Evolutionary conservation across 2,888 invertebrate genomes (phyloP).

Genomic region (Acanthosepion pharaonis): DNA sequence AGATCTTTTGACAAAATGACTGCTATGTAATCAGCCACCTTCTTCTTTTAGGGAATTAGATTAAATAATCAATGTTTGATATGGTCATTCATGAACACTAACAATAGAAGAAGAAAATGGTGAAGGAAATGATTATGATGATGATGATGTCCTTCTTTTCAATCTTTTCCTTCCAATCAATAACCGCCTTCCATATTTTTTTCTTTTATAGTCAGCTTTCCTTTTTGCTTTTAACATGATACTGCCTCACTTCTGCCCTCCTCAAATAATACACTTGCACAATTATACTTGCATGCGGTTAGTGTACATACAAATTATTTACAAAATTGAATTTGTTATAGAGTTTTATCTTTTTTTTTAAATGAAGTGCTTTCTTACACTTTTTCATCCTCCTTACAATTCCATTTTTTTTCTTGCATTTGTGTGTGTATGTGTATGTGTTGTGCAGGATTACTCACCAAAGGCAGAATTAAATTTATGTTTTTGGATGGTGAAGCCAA

Average conservation of each 20-base stretch:
- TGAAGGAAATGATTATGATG: not conserved
- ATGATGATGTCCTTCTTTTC: not conserved
- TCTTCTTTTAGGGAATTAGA: no score
- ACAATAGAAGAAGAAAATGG: no score
- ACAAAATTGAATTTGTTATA: not conserved
- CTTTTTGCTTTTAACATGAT: not conserved
- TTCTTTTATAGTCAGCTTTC: not conserved
- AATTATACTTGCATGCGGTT: not conserved
- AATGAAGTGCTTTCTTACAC: not conserved
- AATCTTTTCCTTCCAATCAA: not conserved
- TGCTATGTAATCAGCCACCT: no score
- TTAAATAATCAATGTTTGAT: no score
- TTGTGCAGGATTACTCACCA: not conserved
- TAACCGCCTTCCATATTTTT: not conserved
- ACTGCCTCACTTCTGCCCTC: not conserved
- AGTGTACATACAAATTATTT: slow-evolving; percentile 22
- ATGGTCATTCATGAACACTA: no score
- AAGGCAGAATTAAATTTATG: not conserved
- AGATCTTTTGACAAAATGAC: no score
- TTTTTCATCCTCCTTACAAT: not conserved
- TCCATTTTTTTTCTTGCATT: not conserved
- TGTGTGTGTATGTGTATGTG: not conserved
- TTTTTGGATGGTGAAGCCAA: not conserved
- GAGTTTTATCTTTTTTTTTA: not conserved
- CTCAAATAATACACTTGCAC: not conserved